Conservation (phyloP, 2,113 vertebrate species). For the Microcebus murinus region DNA sequence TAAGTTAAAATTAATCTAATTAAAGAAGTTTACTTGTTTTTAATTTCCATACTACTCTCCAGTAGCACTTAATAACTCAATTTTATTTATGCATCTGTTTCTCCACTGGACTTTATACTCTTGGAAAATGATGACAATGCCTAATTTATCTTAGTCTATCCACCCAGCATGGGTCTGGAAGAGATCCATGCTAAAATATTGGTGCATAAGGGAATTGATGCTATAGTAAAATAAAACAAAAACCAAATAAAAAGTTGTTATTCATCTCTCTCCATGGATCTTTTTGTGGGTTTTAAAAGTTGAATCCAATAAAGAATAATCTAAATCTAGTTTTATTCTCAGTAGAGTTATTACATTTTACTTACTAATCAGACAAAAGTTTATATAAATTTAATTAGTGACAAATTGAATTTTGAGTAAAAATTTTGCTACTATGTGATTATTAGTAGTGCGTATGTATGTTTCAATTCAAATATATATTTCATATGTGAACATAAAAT, state of each 20-base stretch:
- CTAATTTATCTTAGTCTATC: not conserved
- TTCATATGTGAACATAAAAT: not conserved
- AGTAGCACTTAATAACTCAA: not conserved
- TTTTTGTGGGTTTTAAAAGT: not conserved
- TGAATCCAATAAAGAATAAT: not conserved
- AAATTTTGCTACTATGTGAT: not conserved
- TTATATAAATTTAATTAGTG: not conserved
- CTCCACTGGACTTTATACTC: not conserved
- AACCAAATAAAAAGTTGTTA: not conserved
- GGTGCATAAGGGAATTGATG: not conserved
- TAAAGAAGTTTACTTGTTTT: not conserved
- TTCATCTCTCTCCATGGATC: not conserved
- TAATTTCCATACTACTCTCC: not conserved
- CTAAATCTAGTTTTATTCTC: not conserved
- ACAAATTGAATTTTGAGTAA: not conserved
- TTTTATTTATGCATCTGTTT: not conserved
- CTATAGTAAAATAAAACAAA: not conserved
- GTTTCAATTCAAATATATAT: not conserved
- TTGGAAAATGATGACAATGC: not conserved
- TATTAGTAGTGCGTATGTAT: not conserved
- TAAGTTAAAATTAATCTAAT: not conserved
- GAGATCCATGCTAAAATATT: not conserved
- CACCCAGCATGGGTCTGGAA: not conserved
- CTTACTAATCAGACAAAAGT: not conserved
- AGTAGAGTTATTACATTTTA: not conserved